Evolutionary conservation across 2,113 vertebrate genomes (phyloP).

Genomic region (Condylura cristata): DNA sequence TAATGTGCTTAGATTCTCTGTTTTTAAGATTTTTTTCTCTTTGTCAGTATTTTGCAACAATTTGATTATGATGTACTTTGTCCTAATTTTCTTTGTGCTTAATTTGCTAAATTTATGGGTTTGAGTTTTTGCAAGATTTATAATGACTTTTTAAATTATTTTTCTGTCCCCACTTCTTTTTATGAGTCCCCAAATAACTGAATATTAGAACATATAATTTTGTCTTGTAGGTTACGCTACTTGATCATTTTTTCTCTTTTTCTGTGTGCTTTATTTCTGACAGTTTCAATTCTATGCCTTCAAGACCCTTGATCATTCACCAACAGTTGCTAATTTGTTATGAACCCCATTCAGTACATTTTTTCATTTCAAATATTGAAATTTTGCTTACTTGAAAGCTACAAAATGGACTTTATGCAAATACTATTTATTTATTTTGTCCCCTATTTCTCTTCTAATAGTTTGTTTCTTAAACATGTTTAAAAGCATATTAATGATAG

Average conservation of each 20-base stretch:
- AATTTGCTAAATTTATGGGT: neutral
- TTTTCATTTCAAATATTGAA: neutral
- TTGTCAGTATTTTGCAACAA: conserved; percentile 13
- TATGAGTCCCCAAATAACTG: neutral
- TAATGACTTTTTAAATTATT: neutral
- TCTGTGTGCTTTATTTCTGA: neutral
- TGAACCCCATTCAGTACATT: neutral
- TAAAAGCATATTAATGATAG: neutral
- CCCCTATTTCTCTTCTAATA: neutral
- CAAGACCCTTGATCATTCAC: neutral
- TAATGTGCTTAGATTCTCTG: neutral
- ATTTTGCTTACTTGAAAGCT: conserved; percentile 24
- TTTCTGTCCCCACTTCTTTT: neutral
- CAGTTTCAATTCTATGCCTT: conserved; percentile 9
- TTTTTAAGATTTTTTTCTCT: neutral
- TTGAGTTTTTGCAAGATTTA: conserved; percentile 29
- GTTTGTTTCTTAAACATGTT: neutral
- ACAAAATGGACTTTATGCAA: neutral
- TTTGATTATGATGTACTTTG: conserved; percentile 37
- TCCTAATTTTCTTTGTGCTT: neutral
- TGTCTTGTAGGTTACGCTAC: neutral
- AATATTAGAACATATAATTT: neutral
- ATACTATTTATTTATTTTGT: neutral
- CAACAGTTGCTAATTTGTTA: neutral
- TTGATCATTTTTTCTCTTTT: neutral